Percentiles rank a stretch among this genome's conserved stretches.
Conservation (phyloP, 2,113 vertebrate species). For the Gulo gulo region DNA sequence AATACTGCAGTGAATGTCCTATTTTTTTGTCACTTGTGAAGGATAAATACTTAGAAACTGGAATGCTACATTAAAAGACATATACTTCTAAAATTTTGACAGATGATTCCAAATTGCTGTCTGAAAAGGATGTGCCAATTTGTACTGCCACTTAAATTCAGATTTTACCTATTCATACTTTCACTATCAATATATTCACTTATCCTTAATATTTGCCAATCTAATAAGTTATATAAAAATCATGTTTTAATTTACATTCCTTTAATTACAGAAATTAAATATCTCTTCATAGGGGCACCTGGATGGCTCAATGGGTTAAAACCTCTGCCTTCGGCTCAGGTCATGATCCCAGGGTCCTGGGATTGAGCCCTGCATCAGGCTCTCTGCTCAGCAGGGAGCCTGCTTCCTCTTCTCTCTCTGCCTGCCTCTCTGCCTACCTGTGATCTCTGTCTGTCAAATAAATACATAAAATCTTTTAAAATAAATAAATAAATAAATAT, state of each 20-base stretch:
- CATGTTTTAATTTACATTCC: not conserved
- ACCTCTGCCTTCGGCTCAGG: no score
- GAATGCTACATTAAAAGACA: not conserved
- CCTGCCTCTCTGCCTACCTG: no score
- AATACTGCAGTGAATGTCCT: not conserved
- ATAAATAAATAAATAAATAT: not conserved
- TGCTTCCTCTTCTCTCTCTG: no score
- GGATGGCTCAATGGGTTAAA: no score
- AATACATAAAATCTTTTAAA: no score
- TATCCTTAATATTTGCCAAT: not conserved
- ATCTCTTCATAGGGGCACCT: not conserved
- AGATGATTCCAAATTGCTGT: slow-evolving; percentile 11
- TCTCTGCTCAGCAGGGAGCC: no score
- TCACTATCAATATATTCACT: not conserved
- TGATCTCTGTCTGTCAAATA: no score
- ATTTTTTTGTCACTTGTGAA: not conserved
- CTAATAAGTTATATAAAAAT: not conserved
- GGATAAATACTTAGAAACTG: not conserved
- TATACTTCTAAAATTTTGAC: not conserved
- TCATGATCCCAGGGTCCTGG: no score
- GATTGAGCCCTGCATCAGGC: no score
- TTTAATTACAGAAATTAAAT: not conserved
- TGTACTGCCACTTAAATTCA: not conserved
- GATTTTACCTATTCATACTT: not conserved
- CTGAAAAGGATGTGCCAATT: not conserved